phyloP scores from a whole-genome alignment of 2,888 invertebrate genomes.

The Agonum fuliginosum region DNA sequence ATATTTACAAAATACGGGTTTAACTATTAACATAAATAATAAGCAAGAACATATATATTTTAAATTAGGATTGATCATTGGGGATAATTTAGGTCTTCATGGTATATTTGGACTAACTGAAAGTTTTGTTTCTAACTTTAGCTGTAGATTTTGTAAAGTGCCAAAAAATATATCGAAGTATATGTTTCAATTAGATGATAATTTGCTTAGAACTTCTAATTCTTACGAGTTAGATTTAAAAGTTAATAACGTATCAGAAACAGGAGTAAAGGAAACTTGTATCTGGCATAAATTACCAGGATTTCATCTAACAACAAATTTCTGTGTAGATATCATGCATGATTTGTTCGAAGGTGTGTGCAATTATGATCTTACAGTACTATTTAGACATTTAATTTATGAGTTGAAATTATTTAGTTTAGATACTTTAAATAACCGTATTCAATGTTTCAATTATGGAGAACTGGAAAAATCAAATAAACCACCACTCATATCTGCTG shows the following conservation, averaged over 20 bases:
- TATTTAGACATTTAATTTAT: too few species aligned
- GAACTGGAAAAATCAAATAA: not conserved
- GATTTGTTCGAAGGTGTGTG: not conserved
- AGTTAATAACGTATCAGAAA: not conserved
- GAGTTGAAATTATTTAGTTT: too few species aligned
- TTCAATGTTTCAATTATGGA: not conserved
- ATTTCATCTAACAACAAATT: conserved; percentile 8
- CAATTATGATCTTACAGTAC: too few species aligned
- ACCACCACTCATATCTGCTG: not conserved
- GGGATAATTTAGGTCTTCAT: conserved; percentile 63
- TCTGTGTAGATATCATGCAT: not conserved
- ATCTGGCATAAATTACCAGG: conserved; percentile 20
- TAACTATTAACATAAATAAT: conserved; percentile 51
- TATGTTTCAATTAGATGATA: not conserved
- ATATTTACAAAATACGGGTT: conserved; percentile 59
- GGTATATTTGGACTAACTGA: conserved; percentile 61
- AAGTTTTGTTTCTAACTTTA: conserved; percentile 62
- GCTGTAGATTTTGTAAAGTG: conserved; percentile 62
- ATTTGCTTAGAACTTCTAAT: not conserved
- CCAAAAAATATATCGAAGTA: not conserved
- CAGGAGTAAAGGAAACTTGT: conserved; percentile 40
- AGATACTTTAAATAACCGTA: too few species aligned
- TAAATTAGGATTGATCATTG: conserved; percentile 61
- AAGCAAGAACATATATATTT: conserved; percentile 59
- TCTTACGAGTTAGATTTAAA: not conserved